A percentile compares a stretch with the other conserved stretches of the same genome.
Evolutionary conservation across 2,113 vertebrate species (phyloP).

Genomic region (Syngnathus scovelli): DNA sequence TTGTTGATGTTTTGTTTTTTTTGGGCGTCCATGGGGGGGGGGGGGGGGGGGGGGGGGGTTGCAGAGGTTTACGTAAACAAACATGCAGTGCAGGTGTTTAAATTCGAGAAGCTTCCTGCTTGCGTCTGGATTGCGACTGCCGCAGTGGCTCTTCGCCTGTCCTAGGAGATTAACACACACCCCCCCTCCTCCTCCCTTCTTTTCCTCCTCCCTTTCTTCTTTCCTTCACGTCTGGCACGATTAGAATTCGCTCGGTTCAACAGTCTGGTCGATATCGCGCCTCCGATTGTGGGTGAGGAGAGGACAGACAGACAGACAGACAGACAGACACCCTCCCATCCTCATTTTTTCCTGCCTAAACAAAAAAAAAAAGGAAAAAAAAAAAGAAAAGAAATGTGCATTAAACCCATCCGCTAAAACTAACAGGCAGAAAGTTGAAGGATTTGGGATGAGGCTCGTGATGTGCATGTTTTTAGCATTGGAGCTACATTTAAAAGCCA

Average conservation of each 20-base stretch:
- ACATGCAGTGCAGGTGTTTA: constrained; percentile 47
- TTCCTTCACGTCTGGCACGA: constrained; percentile 33
- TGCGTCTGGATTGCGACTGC: constrained; percentile 62
- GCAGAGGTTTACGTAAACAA: constrained; percentile 31
- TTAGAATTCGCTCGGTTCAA: constrained; percentile 40
- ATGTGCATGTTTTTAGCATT: background rate
- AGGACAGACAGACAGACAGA: constrained; percentile 16
- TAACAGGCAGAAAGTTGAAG: too few relatives aligned
- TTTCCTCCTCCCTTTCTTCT: background rate
- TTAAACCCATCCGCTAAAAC: too few relatives aligned
- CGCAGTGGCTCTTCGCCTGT: constrained; percentile 63
- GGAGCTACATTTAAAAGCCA: background rate
- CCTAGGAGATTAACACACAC: constrained; percentile 55
- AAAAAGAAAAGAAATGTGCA: too few relatives aligned
- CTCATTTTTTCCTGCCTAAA: constrained; percentile 8
- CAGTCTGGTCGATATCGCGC: constrained; percentile 41
- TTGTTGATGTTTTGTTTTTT: background rate
- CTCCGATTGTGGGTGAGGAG: constrained; percentile 22
- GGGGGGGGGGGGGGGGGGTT: background rate
- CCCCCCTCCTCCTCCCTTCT: background rate
- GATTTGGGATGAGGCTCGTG: too few relatives aligned
- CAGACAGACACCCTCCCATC: constrained; percentile 20
- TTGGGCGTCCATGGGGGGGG: background rate
- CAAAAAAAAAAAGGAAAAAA: too few relatives aligned
- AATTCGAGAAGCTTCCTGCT: constrained; percentile 27